Percentiles rank a stretch among this genome's conserved stretches.
Conservation (phyloP, 2,888 invertebrate species). For the Nomada flava region DNA sequence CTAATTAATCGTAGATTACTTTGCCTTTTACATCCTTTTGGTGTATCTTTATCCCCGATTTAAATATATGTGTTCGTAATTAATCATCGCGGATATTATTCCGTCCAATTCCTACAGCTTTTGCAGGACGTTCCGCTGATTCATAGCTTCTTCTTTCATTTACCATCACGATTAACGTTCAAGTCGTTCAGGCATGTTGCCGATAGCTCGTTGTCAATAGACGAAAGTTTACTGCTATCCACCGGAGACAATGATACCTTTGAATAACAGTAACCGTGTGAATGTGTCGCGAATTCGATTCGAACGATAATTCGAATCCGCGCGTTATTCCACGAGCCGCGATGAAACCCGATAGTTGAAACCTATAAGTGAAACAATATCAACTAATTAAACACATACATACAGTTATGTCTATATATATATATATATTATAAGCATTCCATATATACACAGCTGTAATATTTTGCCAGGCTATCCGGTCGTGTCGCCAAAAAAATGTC, state of each 20-base stretch:
- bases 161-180: constrained; percentile 3
- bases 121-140: not conserved
- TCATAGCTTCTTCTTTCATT: constrained; percentile 18
- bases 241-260: constrained; percentile 13
- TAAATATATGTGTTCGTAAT: not conserved
- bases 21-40: not conserved
- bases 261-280: not conserved
- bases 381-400: not conserved
- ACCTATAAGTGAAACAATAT: not conserved
- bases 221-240: constrained; percentile 23
- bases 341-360: not conserved
- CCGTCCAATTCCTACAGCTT: not conserved
- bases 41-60: not conserved
- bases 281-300: not conserved
- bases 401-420: not conserved
- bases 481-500: not conserved
- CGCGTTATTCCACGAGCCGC: not conserved
- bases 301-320: not conserved
- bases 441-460: not conserved
- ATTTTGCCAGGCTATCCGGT: not conserved
- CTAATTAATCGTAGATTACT: not conserved
- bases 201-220: not conserved
- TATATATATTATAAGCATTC: not conserved
- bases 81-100: not conserved
- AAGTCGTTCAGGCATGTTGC: not conserved